These are phyloP conservation scores for Trichonephila clavata DNA, from an alignment of 1,140 invertebrate species.

Conservation along the genomic window DNA sequence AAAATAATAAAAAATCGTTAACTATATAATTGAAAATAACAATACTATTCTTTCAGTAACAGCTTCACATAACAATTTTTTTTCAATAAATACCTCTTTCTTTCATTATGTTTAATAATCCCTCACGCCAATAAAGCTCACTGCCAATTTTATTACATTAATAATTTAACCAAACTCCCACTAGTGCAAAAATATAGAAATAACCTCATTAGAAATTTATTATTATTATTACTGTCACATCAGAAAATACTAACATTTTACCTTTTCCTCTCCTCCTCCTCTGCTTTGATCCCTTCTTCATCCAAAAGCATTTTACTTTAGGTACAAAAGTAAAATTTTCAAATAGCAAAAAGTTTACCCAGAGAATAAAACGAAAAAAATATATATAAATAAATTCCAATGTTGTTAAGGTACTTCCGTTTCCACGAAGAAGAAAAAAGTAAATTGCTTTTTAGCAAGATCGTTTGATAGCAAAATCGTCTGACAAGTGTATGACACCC, in stretches of 20 bases:
- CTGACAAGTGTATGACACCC: constrained; percentile 34
- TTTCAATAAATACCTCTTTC: too few species aligned
- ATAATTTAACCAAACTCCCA: background rate
- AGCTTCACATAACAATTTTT: too few species aligned
- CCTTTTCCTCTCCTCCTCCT: background rate
- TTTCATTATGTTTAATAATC: too few species aligned
- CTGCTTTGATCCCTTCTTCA: background rate
- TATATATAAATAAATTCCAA: background rate
- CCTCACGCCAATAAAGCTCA: too few species aligned
- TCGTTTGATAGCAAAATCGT: constrained; percentile 34
- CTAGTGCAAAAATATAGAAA: background rate
- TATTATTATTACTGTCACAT: background rate
- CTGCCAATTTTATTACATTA: too few species aligned
- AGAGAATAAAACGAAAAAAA: background rate
- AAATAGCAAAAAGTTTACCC: background rate
- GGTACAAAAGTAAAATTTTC: background rate
- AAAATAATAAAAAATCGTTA: too few species aligned
- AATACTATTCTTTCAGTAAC: too few species aligned
- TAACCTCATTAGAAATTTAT: background rate
- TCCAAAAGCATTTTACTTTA: background rate
- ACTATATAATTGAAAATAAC: too few species aligned
- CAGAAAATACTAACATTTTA: background rate
- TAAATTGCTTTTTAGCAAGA: constrained; percentile 21
- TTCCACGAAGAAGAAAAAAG: background rate
- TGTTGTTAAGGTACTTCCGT: background rate